Conservation (phyloP, 2,113 vertebrate species). For the Tringa solitaria region DNA sequence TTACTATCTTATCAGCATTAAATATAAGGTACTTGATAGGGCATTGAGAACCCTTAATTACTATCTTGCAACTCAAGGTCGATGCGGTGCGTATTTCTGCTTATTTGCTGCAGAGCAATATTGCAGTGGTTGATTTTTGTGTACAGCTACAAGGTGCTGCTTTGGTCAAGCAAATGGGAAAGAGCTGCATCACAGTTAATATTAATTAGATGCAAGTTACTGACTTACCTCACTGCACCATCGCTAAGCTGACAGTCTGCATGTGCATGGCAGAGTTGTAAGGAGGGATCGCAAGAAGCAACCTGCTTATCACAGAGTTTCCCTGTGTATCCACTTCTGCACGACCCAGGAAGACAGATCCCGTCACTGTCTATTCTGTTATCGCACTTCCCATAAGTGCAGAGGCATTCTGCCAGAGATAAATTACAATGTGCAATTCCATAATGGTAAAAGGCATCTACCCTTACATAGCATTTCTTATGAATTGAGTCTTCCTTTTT, state of each 20-base stretch:
- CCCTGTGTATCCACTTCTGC: slow-evolving; percentile 74
- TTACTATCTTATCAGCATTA: neutral
- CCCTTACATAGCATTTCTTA: neutral
- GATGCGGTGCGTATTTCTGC: neutral
- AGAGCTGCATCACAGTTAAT: neutral
- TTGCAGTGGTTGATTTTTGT: neutral
- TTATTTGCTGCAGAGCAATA: neutral
- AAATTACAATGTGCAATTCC: neutral
- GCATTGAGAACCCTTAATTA: neutral
- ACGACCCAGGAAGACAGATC: slow-evolving; percentile 79
- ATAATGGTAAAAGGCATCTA: neutral
- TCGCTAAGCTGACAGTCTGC: slow-evolving; percentile 82
- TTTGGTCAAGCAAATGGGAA: neutral
- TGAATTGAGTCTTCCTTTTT: neutral
- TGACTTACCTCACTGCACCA: slow-evolving; percentile 72
- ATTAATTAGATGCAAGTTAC: neutral
- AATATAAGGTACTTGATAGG: neutral
- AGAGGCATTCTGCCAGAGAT: slow-evolving; percentile 79
- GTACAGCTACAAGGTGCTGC: neutral
- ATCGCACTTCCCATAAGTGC: slow-evolving; percentile 81
- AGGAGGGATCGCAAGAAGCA: slow-evolving; percentile 70
- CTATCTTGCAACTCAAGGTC: neutral
- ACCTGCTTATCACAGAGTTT: slow-evolving; percentile 78
- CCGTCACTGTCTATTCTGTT: slow-evolving; percentile 79
- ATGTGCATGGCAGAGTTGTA: slow-evolving; percentile 81